These are phyloP conservation scores for Triplophysa rosa DNA, from an alignment of 2,113 vertebrate genomes.

Conservation along the genomic window DNA sequence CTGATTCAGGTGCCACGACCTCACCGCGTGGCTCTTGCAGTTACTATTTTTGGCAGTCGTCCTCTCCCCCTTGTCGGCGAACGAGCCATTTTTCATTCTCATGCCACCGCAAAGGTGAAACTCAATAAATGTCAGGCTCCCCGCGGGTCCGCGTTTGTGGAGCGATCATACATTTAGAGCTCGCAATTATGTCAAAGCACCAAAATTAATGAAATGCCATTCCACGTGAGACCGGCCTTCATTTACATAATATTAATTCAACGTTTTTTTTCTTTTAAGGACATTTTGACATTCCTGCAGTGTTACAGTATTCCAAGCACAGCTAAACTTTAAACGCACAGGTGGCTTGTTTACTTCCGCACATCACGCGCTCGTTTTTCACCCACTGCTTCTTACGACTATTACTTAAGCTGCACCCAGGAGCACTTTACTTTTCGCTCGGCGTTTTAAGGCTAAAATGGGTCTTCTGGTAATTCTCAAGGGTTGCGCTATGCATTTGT, in stretches of 20 bases:
- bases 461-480: conserved; percentile 30
- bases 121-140: conserved; percentile 73
- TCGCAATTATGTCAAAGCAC: conserved; percentile 76
- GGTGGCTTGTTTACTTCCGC: conserved; percentile 69
- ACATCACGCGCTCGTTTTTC: conserved; percentile 62
- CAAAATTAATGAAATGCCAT: conserved; percentile 80
- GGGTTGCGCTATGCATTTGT: neutral
- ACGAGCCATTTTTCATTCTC: conserved; percentile 51
- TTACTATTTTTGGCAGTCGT: conserved; percentile 14
- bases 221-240: conserved; percentile 64
- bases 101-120: conserved; percentile 61
- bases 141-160: conserved; percentile 65
- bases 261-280: conserved; percentile 75
- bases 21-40: conserved; percentile 1
- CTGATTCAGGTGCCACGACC: conserved; percentile 18
- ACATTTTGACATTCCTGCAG: conserved; percentile 71
- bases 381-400: conserved; percentile 60
- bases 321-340: conserved; percentile 65
- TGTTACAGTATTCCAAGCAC: conserved; percentile 67
- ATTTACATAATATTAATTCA: conserved; percentile 86
- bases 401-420: conserved; percentile 55
- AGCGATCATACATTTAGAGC: conserved; percentile 79
- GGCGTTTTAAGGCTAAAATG: conserved; percentile 46
- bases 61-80: conserved; percentile 3
- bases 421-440: conserved; percentile 36